Evolutionary conservation across 2,888 invertebrate genomes (phyloP), one percentile per base, ranked within the genome.

Genomic region (Nebria salina): DNA sequence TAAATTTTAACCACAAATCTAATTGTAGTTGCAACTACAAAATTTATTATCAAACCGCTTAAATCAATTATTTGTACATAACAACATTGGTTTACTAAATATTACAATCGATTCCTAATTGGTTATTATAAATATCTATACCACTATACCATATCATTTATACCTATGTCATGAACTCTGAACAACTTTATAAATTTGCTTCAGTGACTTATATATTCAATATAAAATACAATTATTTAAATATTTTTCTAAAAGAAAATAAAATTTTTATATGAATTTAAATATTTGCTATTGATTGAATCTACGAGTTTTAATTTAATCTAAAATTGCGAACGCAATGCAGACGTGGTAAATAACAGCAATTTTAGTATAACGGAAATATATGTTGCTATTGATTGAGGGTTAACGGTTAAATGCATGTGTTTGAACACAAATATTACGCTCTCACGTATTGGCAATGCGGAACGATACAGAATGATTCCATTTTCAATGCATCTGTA

Each of bases 41-140:
- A 78, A 78, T 78, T 78, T 78, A 78, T 78, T 78, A 66, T 74
- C 74, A 74, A 74, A 78, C 74, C 78, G 78, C 78, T 78, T 73
- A 78, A 66, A 70, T 65, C 74, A 74, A 65, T 78, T 41, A 65
- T 8, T 11, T 54, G 54, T 54, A 54, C 70, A 70, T 70, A 70
- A 34, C 11, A 26, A 25, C 11, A 11, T 70, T 20, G 54, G 26
- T 70, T 25, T 11, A 20, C 70, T 34, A 70, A 25, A 70, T 25
- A 11, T 11, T 34, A 34, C 34, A 70, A 70, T 70, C 70, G 70
- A 70, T 70, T 70, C 70, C 34, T 70, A 70, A 70, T 70, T 54
- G 54, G 54, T 54, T 54, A 54, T 54, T 54, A 13, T 8, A 54
- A 54, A 54, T 54, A 54, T 54, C 54, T 54, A 1, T 54, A 34